These are phyloP conservation scores for Caenorhabditis latens DNA, from an alignment of 1,140 invertebrate species.

Conservation along the genomic window DNA sequence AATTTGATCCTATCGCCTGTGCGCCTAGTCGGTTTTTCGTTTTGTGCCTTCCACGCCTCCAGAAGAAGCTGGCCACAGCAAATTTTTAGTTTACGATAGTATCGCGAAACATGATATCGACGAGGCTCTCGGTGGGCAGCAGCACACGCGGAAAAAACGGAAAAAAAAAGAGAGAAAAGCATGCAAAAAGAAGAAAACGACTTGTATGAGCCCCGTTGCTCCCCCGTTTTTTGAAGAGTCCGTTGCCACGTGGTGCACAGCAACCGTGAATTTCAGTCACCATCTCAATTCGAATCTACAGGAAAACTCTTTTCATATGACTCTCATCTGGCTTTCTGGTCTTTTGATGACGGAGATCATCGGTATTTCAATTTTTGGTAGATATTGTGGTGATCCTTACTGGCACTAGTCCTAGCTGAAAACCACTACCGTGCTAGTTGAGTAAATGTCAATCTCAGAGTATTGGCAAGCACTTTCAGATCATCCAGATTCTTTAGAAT, in stretches of 20 bases:
- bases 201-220: conserved; percentile 11
- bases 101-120: conserved; percentile 56
- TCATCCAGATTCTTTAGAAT: too few relatives aligned
- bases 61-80: conserved; percentile 34
- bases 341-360: too few relatives aligned
- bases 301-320: too few relatives aligned
- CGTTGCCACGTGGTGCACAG: not conserved
- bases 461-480: too few relatives aligned
- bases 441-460: too few relatives aligned
- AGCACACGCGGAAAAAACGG: conserved; percentile 32
- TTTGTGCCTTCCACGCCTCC: conserved; percentile 45
- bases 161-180: conserved; percentile 51
- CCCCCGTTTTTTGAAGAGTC: not conserved
- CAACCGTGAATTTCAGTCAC: not conserved
- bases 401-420: too few relatives aligned
- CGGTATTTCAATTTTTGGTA: too few relatives aligned
- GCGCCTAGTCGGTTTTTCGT: conserved; percentile 27
- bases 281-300: too few relatives aligned
- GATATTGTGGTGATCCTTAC: too few relatives aligned
- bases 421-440: too few relatives aligned
- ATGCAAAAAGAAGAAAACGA: conserved; percentile 38
- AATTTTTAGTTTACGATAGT: conserved; percentile 56
- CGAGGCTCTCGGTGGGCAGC: conserved; percentile 45
- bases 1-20: conserved; percentile 43
- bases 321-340: too few relatives aligned